These are phyloP conservation scores for Petromus typicus DNA, from an alignment of 2,113 vertebrate genomes.

Conservation along the genomic window DNA sequence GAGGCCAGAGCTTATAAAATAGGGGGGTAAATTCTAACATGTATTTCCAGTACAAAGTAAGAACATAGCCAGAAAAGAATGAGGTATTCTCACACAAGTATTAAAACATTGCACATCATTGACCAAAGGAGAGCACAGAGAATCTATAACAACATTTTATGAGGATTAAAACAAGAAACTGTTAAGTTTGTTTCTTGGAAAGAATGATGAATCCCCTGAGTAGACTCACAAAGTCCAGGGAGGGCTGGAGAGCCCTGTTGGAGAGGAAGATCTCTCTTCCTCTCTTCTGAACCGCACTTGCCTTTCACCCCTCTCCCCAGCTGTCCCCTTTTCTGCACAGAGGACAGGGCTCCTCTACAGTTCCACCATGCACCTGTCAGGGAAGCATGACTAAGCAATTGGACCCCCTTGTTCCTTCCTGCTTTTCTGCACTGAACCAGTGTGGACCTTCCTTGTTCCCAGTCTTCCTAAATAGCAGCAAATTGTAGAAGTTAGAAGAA, in stretches of 20 bases:
- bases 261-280: background rate
- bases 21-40: background rate
- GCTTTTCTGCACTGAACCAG: background rate
- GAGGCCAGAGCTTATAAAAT: conserved; percentile 43
- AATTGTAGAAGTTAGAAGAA: background rate
- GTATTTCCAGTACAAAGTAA: conserved; percentile 54
- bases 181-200: background rate
- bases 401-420: background rate
- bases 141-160: background rate
- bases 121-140: background rate
- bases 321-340: background rate
- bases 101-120: background rate
- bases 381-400: background rate
- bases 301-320: background rate
- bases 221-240: conserved; percentile 58
- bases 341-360: background rate
- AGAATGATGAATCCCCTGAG: background rate
- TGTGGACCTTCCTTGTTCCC: background rate
- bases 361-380: background rate
- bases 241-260: background rate
- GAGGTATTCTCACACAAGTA: background rate
- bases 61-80: conserved; percentile 9
- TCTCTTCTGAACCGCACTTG: background rate
- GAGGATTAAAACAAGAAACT: background rate
- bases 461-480: background rate